A percentile compares a stretch with the other conserved stretches of the same genome.
phyloP scores from a whole-genome alignment of 2,113 vertebrate species.

The Ceyx margarethae region DNA sequence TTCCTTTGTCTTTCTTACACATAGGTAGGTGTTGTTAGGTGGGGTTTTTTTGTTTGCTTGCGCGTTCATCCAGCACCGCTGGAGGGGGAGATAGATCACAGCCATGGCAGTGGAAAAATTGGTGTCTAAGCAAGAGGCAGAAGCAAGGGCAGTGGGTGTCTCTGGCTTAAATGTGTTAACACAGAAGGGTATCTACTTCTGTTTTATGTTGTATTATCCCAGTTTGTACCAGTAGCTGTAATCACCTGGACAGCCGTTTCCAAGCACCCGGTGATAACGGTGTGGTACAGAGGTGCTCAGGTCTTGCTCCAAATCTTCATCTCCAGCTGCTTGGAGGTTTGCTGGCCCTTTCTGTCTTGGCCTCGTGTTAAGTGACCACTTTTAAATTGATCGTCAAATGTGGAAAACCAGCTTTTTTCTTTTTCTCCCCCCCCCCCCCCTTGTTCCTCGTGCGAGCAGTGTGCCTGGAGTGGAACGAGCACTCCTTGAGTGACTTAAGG shows the following conservation, averaged over 20 bases:
- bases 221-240: not conserved
- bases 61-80: not conserved
- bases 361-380: not conserved
- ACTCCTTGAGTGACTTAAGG: not conserved
- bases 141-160: not conserved
- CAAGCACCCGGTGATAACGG: not conserved
- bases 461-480: not conserved
- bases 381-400: not conserved
- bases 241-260: not conserved
- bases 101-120: not conserved
- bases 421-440: not conserved
- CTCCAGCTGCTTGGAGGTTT: not conserved
- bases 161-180: not conserved
- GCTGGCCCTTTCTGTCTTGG: fast-evolving
- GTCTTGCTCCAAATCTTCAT: not conserved
- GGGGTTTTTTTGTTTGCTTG: not conserved
- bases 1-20: not conserved
- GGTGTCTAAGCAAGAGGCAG: not conserved
- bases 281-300: not conserved
- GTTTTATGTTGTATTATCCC: not conserved
- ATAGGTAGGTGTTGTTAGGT: not conserved
- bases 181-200: not conserved
- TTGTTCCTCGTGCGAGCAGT: fast-evolving
- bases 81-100: not conserved
- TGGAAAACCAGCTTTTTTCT: not conserved